Conservation (phyloP, 2,888 invertebrate genomes). For the Sinelater perroti region DNA sequence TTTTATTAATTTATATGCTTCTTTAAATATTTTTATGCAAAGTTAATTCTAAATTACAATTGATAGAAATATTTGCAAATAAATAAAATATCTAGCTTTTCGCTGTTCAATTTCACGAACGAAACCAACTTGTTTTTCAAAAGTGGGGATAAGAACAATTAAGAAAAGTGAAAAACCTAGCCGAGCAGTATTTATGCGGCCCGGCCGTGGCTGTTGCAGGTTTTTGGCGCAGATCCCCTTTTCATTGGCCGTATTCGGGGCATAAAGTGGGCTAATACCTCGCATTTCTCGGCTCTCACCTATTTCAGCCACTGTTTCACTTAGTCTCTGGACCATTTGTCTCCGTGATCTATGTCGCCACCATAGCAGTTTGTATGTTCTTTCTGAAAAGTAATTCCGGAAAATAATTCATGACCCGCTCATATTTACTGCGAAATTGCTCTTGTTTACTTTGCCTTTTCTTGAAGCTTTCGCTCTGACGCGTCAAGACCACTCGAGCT, state of each 20-base stretch:
- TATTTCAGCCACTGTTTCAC: constrained; percentile 51
- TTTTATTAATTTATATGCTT: no score
- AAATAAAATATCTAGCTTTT: no score
- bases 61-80: no score
- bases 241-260: constrained; percentile 38
- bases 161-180: constrained; percentile 38
- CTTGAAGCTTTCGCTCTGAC: not conserved
- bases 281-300: constrained; percentile 52
- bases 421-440: constrained; percentile 22
- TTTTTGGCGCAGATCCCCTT: constrained; percentile 38
- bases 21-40: no score
- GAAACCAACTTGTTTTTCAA: no score
- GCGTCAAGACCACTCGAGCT: not conserved
- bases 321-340: constrained; percentile 47
- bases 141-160: no score
- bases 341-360: constrained; percentile 49
- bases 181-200: constrained; percentile 41
- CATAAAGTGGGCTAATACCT: constrained; percentile 40
- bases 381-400: constrained; percentile 41
- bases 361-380: constrained; percentile 45
- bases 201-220: constrained; percentile 39
- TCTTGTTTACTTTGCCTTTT: constrained; percentile 17
- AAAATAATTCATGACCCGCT: constrained; percentile 37
- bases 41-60: no score
- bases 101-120: no score